phyloP scores from a whole-genome alignment of 2,888 invertebrate species.

The Euplagia quadripunctaria region DNA sequence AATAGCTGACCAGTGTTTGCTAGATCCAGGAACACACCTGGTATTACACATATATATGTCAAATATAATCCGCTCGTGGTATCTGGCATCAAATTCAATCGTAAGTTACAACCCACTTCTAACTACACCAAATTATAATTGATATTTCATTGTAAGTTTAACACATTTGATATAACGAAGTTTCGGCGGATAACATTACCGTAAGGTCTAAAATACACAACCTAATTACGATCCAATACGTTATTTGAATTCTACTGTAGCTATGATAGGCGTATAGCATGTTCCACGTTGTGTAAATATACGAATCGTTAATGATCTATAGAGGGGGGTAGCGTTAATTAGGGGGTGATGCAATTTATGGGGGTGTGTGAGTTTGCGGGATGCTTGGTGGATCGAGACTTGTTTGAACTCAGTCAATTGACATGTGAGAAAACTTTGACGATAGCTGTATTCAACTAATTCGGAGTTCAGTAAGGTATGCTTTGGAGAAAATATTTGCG shows the following conservation, averaged over 20 bases:
- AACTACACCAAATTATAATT: neutral
- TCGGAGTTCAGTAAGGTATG: slow-evolving; percentile 14
- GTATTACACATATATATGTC: neutral
- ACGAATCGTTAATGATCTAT: slow-evolving; percentile 55
- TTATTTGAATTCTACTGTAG: slow-evolving; percentile 13
- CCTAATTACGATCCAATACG: slow-evolving; percentile 10
- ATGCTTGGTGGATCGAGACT: slow-evolving; percentile 36
- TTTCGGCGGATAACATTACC: neutral
- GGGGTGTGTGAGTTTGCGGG: slow-evolving; percentile 39
- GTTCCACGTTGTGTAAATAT: slow-evolving; percentile 49
- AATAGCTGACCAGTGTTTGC: neutral
- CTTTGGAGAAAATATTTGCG: slow-evolving; percentile 20
- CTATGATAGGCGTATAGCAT: slow-evolving; percentile 34
- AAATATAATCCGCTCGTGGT: neutral
- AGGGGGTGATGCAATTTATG: slow-evolving; percentile 46
- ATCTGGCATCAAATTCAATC: neutral
- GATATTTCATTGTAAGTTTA: neutral
- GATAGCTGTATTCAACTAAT: slow-evolving; percentile 4
- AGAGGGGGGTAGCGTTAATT: slow-evolving; percentile 39
- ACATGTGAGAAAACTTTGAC: slow-evolving; percentile 26
- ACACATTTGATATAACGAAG: neutral
- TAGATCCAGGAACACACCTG: neutral
- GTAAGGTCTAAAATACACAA: slow-evolving; percentile 10
- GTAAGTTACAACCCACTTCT: no score
- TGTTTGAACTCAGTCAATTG: slow-evolving; percentile 49